Percentiles rank a stretch among this genome's conserved stretches.
phyloP scores from a whole-genome alignment of 2,113 vertebrate species.

The Macaca fascicularis region T2T-MFA8v1.1 NC_088386.1:99993001-99993500 shows the following conservation, averaged over 20 bases:
- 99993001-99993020: not conserved
- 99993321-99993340: not conserved
- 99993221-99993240: constrained; percentile 67
- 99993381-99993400: not conserved
- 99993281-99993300: not conserved
- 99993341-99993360: not conserved
- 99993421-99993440: constrained; percentile 29
- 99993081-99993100: constrained; percentile 49
- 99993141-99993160: constrained; percentile 73
- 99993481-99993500: constrained; percentile 4
- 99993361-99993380: not conserved
- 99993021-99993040: not conserved
- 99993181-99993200: constrained; percentile 75
- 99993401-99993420: not conserved
- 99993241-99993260: constrained; percentile 30
- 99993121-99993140: constrained; percentile 60
- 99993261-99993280: not conserved
- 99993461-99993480: constrained; percentile 58
- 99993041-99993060: not conserved
- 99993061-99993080: not conserved
- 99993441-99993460: constrained; percentile 55
- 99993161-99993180: constrained; percentile 73
- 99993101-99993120: constrained; percentile 58
- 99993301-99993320: not conserved
- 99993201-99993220: constrained; percentile 57